phyloP scores from a whole-genome alignment of 30 jellyfish, hydroid and myxozoan genomes.

The Rhopilema esculentum region DNA sequence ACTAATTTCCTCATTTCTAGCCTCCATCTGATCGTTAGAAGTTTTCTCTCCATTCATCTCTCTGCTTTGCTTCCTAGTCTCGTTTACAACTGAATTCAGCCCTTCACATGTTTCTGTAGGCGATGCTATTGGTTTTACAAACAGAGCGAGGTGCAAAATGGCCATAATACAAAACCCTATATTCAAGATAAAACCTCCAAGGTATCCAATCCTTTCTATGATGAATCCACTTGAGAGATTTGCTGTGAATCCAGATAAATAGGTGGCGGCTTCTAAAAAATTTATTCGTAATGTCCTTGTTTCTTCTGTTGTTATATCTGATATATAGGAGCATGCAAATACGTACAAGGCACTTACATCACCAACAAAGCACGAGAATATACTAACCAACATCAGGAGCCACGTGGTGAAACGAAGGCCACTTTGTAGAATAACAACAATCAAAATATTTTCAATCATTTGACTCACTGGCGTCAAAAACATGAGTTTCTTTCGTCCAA shows the following conservation, averaged over 20 bases:
- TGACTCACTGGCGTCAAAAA: slow-evolving; percentile 12
- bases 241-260: not conserved
- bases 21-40: too few species aligned
- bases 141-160: not conserved
- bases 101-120: not conserved
- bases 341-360: slow-evolving; percentile 24
- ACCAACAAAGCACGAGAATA: slow-evolving; percentile 1
- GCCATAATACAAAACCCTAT: not conserved
- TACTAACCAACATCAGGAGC: not conserved
- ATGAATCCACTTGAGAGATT: slow-evolving; percentile 6
- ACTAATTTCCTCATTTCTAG: too few species aligned
- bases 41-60: too few species aligned
- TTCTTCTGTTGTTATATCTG: slow-evolving; percentile 7
- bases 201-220: slow-evolving; percentile 4
- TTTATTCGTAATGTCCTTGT: not conserved
- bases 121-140: not conserved
- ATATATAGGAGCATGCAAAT: slow-evolving; percentile 6
- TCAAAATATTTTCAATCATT: not conserved
- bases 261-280: not conserved
- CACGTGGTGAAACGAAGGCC: slow-evolving; percentile 13
- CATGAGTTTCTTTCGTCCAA: slow-evolving; percentile 2
- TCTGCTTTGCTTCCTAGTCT: too few species aligned
- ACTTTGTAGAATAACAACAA: not conserved
- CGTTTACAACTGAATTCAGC: too few species aligned
- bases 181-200: not conserved